Conservation (phyloP, 2,113 vertebrate genomes). For the Pelvicachromis taeniatus region DNA sequence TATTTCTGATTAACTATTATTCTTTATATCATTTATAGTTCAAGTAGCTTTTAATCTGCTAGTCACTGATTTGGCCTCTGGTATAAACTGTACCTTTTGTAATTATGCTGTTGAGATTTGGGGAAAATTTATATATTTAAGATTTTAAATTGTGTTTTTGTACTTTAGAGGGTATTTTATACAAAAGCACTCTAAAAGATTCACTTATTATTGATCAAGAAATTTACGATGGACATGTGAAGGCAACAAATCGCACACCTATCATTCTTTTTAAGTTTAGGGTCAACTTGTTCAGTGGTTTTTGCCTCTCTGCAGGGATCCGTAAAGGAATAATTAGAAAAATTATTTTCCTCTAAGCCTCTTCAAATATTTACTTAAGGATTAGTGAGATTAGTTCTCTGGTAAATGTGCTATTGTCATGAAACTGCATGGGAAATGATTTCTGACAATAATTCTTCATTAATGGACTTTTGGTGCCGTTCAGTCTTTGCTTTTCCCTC, state of each 20-base stretch:
- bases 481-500: background rate
- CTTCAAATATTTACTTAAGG: background rate
- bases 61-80: background rate
- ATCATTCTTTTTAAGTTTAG: background rate
- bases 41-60: background rate
- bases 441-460: background rate
- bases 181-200: background rate
- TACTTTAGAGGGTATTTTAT: background rate
- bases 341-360: background rate
- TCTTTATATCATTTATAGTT: background rate
- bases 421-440: background rate
- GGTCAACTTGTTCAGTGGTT: background rate
- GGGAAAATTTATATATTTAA: background rate
- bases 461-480: background rate
- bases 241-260: constrained; percentile 10
- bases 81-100: background rate
- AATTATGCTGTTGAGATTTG: background rate
- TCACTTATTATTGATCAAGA: background rate
- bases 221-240: background rate
- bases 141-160: background rate
- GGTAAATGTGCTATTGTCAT: background rate
- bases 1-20: background rate
- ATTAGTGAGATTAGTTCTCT: background rate
- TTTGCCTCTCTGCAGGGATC: background rate
- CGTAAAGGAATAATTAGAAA: background rate